Evolutionary conservation across 2,888 invertebrate species (phyloP), one percentile per base, ranked within the genome.

Genomic region (Glomeris marginata): DNA sequence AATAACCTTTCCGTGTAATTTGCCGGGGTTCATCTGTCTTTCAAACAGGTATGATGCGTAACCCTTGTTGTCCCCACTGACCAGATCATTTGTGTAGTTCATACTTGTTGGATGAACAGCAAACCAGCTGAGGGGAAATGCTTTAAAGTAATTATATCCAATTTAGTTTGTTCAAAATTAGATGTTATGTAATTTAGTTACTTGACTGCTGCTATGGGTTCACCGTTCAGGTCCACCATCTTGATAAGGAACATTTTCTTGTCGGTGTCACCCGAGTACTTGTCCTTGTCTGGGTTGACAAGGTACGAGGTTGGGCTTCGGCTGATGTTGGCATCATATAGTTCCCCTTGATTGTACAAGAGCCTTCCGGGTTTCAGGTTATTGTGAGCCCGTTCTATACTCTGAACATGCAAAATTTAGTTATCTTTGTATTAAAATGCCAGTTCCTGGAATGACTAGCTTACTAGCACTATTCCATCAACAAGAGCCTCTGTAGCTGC

Each of bases 71-170:
- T 94, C 94, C 2, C 86, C 84, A 0, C 86, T 84, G 5, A 94
- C 74, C 52, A 91, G 73, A 40, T 70, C 73, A 64, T 94, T 94
- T 18, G 88, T 87, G 64, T 92, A 90, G 69, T 94, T 94, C 91
- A 94, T 91, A 53, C 88, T 88, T 18, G 87, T 88, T 1, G 87
- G 81, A 65, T 94, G 94, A 0, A 94, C 87, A 0, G 94, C 82
- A 68, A 83, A 94, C 92, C 92, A 94, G 67, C 64, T 65, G 56
- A 15, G 60, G 8, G 28, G 3, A 28, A 5, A 28, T 8, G 8
- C 28, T 28, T n/a, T n/a, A n/a, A n/a, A 28, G 8, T 28, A 3
- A 5, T 28, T 28, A 28, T 5, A 28, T 28, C 3, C 3, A 28
- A 8, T 28, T 28, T 8, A 8, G 28, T 28, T 28, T 28, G 3